Base-by-base conservation (phyloP, 2,888 invertebrate species). In the Mechanitis messenoides region DNA sequence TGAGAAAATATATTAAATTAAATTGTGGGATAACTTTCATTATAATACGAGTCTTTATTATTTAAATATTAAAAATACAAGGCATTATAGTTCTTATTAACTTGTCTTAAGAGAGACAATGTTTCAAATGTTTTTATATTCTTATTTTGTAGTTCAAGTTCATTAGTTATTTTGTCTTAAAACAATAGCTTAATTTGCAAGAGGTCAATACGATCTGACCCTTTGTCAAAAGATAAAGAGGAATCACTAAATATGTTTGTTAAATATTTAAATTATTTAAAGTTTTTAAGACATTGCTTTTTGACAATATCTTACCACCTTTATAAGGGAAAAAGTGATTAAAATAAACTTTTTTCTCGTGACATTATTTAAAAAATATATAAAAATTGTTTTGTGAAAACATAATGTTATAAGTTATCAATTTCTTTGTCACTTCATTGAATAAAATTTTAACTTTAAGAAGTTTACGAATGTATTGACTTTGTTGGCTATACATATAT, bases 1-100 rank as follows among this genome's bases (percentile, higher is more conserved):
- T 79, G 80, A 72, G 81, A 80, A 78, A 63, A 74, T 72, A 69
- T 73, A 72, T 58, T n/a, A 42, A 50, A 11, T 58, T n/a, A 45
- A 65, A 66, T 47, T 64, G 68, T 68, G 65, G 62, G 67, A 63
- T 67, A 58, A 64, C 58, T 65, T 68, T 66, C 64, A 46, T 64
- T 56, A 56, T 42, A 35, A 35, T 35, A 57, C 57, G 57, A 54
- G 9, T 58, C 35, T 62, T 58, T 45, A 65, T 58, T 42, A 12
- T 60, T 59, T 60, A 58, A 38, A 62, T 58, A 47, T 56, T 9
- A 33, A 20, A 56, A 35, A 3, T 2, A 9, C 31, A 53, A 31
- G 20, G 20, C 7, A 53, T 42, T 46, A 53, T 56, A 46, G 28
- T 33, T 33, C 45, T 38, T 56, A 59, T 31, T 20, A 3, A 20